These are phyloP conservation scores for Melinaea menophilus DNA, from an alignment of 2,888 invertebrate species.

Conservation along the genomic window DNA sequence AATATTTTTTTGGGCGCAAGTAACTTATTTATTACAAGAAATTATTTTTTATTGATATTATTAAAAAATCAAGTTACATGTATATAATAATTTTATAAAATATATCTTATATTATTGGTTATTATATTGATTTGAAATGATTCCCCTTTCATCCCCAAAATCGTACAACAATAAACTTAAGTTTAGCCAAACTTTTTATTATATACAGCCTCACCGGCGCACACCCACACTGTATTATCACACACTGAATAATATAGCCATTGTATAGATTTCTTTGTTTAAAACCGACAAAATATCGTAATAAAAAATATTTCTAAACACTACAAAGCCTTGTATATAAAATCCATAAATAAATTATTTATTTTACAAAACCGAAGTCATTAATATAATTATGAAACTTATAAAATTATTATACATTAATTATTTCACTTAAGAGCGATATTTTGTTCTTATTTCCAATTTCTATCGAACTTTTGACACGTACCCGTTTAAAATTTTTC, in stretches of 20 bases:
- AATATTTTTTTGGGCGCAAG: too few relatives aligned
- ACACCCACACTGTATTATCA: conserved; percentile 31
- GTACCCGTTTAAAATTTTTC: conserved; percentile 25
- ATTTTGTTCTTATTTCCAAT: conserved; percentile 18
- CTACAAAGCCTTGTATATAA: neutral
- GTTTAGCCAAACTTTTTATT: conserved; percentile 10
- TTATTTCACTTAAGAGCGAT: conserved; percentile 7
- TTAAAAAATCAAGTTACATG: too few relatives aligned
- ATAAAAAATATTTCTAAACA: neutral
- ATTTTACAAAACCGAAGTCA: neutral
- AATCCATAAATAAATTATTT: neutral
- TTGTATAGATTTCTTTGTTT: conserved; percentile 34
- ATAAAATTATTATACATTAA: conserved; percentile 1
- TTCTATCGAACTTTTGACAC: conserved; percentile 30
- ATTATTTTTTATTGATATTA: too few relatives aligned
- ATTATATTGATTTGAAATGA: too few relatives aligned
- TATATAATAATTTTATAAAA: too few relatives aligned
- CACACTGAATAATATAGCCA: conserved; percentile 35
- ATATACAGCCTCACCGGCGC: conserved; percentile 39
- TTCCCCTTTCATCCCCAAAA: too few relatives aligned
- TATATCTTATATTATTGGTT: too few relatives aligned
- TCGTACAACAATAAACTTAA: too few relatives aligned
- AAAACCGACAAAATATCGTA: neutral
- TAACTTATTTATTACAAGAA: too few relatives aligned
- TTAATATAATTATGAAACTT: neutral